Conservation (phyloP, 1,140 invertebrate species). For the Rhopalosiphum padi region DNA sequence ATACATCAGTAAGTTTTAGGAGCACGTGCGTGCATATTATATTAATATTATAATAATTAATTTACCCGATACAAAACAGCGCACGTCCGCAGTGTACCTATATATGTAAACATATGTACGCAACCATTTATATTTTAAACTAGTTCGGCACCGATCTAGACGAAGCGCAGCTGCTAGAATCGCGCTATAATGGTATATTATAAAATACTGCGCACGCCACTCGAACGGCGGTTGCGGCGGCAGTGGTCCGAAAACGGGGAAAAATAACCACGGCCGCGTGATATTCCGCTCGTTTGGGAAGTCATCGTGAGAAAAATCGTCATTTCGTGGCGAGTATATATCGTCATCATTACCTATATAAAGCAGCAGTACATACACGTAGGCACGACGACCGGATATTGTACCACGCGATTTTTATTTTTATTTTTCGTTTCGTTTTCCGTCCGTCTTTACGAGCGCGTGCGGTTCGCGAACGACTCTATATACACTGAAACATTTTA, state of each 20-base stretch:
- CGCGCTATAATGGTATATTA: not conserved
- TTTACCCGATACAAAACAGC: too few relatives aligned
- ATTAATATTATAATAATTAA: too few relatives aligned
- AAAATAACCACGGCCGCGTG: not conserved
- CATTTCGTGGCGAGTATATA: not conserved
- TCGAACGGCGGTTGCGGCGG: too few relatives aligned
- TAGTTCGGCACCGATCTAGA: too few relatives aligned
- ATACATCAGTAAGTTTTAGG: too few relatives aligned
- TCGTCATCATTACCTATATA: not conserved
- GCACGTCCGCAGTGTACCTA: too few relatives aligned
- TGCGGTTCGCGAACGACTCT: not conserved
- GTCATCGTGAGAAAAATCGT: constrained; percentile 12
- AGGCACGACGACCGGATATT: constrained; percentile 7
- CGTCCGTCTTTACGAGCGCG: not conserved
- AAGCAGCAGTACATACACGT: not conserved
- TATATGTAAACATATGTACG: too few relatives aligned
- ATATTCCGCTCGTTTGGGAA: not conserved
- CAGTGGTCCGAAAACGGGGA: not conserved
- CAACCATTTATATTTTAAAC: too few relatives aligned
- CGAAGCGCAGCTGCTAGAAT: not conserved
- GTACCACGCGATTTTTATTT: not conserved
- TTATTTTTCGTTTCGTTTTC: not conserved
- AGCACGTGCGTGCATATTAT: too few relatives aligned
- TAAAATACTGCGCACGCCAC: not conserved
- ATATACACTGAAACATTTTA: not conserved